Percentiles rank a stretch among this genome's conserved stretches.
phyloP scores from a whole-genome alignment of 2,113 vertebrate species.

The Calidris pugnax region DNA sequence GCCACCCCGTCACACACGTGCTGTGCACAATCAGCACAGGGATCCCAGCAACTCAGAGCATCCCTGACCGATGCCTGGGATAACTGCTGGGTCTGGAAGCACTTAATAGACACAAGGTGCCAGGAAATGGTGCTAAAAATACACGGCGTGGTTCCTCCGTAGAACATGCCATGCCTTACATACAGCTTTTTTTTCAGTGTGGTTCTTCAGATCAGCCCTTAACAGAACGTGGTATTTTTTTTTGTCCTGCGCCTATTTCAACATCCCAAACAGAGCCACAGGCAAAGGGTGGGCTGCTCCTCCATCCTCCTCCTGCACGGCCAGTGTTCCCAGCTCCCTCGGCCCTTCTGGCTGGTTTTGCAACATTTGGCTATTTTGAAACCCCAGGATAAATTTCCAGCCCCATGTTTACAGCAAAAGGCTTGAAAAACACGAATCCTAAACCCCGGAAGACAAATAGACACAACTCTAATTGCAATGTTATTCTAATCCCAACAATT shows the following conservation, averaged over 20 bases:
- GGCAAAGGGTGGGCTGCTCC: background rate
- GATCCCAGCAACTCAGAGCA: background rate
- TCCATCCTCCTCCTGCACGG: background rate
- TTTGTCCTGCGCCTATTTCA: constrained; percentile 2
- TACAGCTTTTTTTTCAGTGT: background rate
- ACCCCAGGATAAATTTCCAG: constrained; percentile 29
- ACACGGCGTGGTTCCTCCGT: accelerated
- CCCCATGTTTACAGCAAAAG: constrained; percentile 9
- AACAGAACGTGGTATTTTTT: background rate
- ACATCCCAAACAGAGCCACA: background rate
- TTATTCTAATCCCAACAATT: constrained; percentile 12
- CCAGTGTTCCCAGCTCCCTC: background rate
- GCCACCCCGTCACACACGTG: background rate
- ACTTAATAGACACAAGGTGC: constrained; percentile 21
- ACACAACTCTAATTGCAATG: background rate
- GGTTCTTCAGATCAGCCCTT: background rate
- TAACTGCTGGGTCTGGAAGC: background rate
- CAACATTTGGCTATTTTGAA: constrained; percentile 55
- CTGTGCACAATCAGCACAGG: background rate
- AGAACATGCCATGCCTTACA: background rate
- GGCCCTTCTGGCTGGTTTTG: constrained; percentile 36
- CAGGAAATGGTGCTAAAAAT: constrained; percentile 52
- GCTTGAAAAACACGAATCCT: background rate
- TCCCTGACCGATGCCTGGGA: background rate
- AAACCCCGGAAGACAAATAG: constrained; percentile 12